Evolutionary conservation across 2,113 vertebrate genomes (phyloP).

Genomic region (Melanotaenia duboulayi): DNA sequence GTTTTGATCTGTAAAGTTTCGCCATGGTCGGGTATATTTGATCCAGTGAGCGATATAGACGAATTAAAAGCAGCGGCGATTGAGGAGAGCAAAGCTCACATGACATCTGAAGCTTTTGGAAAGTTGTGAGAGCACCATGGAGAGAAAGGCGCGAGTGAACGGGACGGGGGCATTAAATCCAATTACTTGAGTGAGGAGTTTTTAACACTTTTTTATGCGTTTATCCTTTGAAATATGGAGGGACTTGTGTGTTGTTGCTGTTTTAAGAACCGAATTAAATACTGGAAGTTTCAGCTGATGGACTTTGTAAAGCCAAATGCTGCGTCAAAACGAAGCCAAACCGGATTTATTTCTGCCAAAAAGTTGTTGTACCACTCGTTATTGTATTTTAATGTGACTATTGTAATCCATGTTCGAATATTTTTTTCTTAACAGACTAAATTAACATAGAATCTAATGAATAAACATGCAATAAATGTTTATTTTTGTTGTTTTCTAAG

Average conservation of each 20-base stretch:
- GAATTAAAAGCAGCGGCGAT: constrained; percentile 74
- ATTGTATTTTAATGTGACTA: not conserved
- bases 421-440: not conserved
- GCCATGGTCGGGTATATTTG: constrained; percentile 77
- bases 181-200: constrained; percentile 82
- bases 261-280: constrained; percentile 53
- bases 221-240: constrained; percentile 69
- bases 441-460: not conserved
- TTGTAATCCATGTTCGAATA: constrained; percentile 9
- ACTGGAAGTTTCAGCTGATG: constrained; percentile 41
- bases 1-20: constrained; percentile 82
- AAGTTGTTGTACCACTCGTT: not conserved
- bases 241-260: constrained; percentile 46
- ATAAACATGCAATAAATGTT: not conserved
- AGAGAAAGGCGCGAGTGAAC: constrained; percentile 80
- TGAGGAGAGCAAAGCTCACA: constrained; percentile 75
- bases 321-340: constrained; percentile 46
- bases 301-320: constrained; percentile 31
- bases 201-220: constrained; percentile 76
- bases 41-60: constrained; percentile 76
- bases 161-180: constrained; percentile 83
- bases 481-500: not conserved
- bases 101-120: constrained; percentile 78
- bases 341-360: not conserved
- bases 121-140: constrained; percentile 74